phyloP scores from a whole-genome alignment of 2,888 invertebrate species.

The Lithophane ornitopus region DNA sequence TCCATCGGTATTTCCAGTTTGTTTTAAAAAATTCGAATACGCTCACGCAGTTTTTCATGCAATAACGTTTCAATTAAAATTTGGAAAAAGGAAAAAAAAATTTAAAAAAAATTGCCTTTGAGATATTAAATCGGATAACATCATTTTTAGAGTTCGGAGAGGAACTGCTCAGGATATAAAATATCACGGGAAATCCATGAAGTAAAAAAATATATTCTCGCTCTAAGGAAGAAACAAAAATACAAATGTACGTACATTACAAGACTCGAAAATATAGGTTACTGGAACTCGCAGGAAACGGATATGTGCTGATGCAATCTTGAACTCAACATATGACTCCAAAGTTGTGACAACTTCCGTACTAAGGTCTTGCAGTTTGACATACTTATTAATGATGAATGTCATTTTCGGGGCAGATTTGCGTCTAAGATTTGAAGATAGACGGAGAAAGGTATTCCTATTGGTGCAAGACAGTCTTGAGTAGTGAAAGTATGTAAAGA shows the following conservation, averaged over 20 bases:
- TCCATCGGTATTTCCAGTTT: slow-evolving; percentile 2
- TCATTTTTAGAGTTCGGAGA: background rate
- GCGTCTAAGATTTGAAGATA: background rate
- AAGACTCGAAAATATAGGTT: slow-evolving; percentile 19
- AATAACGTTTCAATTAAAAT: slow-evolving; percentile 11
- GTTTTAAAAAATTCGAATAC: background rate
- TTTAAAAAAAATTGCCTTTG: background rate
- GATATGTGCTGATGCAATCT: slow-evolving; percentile 32
- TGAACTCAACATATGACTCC: slow-evolving; percentile 15
- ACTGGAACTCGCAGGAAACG: slow-evolving; percentile 25
- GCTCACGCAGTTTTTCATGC: background rate
- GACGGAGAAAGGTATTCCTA: background rate
- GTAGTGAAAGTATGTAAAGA: background rate
- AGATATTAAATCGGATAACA: background rate
- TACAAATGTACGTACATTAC: slow-evolving; percentile 8
- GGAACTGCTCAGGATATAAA: background rate
- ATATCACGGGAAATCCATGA: background rate
- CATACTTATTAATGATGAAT: background rate
- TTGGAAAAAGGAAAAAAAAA: background rate
- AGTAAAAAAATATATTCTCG: background rate
- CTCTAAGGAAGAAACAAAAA: background rate
- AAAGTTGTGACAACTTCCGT: slow-evolving; percentile 11
- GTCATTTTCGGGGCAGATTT: background rate
- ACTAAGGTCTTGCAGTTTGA: background rate
- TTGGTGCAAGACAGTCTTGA: background rate